A percentile compares a stretch with the other conserved stretches of the same genome.
phyloP scores from a whole-genome alignment of 2,113 vertebrate genomes.

The Rhinolophus sinicus region DNA sequence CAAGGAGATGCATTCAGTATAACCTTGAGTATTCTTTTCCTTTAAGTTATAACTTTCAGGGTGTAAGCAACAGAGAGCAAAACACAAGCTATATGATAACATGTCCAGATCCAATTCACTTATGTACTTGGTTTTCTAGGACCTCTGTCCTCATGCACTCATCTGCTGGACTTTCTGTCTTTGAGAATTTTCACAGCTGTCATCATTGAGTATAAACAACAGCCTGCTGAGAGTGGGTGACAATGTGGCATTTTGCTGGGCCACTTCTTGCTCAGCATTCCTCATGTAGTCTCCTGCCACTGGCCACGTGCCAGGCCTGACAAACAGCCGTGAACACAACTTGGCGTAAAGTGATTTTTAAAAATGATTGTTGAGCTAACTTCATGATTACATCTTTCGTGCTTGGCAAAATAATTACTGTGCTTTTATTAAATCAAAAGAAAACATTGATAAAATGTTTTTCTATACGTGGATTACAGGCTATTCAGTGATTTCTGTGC shows the following conservation, averaged over 20 bases:
- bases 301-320: conserved; percentile 35
- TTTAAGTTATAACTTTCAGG: neutral
- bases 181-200: neutral
- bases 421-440: neutral
- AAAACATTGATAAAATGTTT: conserved; percentile 43
- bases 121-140: neutral
- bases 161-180: neutral
- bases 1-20: neutral
- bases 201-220: neutral
- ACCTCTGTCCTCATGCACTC: neutral
- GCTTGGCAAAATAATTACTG: conserved; percentile 71
- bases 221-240: neutral
- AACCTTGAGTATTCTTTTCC: neutral
- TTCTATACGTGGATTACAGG: neutral
- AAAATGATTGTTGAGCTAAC: neutral
- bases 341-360: conserved; percentile 66
- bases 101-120: neutral
- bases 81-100: neutral
- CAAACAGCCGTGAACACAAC: conserved; percentile 60
- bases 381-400: conserved; percentile 55
- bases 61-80: neutral
- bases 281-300: neutral
- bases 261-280: conserved; percentile 54
- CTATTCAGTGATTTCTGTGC: neutral
- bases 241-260: conserved; percentile 23